Base-by-base conservation (phyloP, 2,888 invertebrate genomes). In the Hirtodrosophila confusa region DNA sequence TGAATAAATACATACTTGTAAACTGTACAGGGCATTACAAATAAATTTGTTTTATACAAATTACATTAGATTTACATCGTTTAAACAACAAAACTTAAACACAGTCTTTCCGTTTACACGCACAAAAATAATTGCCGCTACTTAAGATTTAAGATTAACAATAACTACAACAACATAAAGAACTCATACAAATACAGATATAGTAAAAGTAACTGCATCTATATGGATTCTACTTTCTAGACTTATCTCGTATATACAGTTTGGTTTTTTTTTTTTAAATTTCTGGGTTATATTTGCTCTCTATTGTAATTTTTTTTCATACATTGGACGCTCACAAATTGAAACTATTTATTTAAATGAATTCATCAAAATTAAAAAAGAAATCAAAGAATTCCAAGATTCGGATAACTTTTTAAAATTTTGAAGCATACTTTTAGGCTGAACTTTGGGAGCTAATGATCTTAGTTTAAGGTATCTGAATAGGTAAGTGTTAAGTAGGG, bases 51-150 rank as follows among this genome's bases (percentile, higher is more conserved):
- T 55, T 57, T 51, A 35, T 58, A 56, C 39, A 60, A 40, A 47
- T 48, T 53, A 55, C 37, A 49, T 58, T 51, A 58, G 50, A 51
- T 56, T 50, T 63, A 67, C 29, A 58, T 68, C 63, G 62, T 78
- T 67, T 66, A 61, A 70, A 80, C 83, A 83, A 88, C 85, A 83
- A 87, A 88, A 88, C 83, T 80, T 80, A 78, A 75, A 84, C 64
- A 88, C 89, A 89, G 88, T 89, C 88, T 89, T 89, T 89, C 84
- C 83, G 82, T 80, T 88, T 88, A 83, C 80, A 70, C 63, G 67
- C 67, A 75, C 86, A 83, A 80, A 76, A 69, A 83, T 82, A 88
- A 89, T 89, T 89, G 87, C 78, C 80, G 80, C 89, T 89, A 89
- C 80, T 88, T 88, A 87, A 53, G 60, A 74, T 69, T 88, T 88